phyloP scores from a whole-genome alignment of 2,888 invertebrate genomes.

The Sisyra nigra region DNA sequence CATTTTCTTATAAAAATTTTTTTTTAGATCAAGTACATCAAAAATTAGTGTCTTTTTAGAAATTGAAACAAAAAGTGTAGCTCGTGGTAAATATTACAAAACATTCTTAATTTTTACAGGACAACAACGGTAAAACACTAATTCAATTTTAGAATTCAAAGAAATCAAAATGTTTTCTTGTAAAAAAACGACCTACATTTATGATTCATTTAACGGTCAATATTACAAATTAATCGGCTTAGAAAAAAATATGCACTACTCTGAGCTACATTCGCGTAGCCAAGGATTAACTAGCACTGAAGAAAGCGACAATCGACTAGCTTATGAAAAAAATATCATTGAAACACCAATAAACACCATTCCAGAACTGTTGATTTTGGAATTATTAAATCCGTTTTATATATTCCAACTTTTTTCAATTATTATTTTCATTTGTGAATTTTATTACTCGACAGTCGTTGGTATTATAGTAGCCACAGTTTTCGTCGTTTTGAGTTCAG shows the following conservation, averaged over 20 bases:
- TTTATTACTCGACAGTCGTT: conserved; percentile 81
- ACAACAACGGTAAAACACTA: background rate
- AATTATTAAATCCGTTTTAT: conserved; percentile 88
- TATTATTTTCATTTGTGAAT: conserved; percentile 74
- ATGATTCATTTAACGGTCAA: conserved; percentile 50
- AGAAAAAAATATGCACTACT: conserved; percentile 47
- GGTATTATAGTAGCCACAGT: conserved; percentile 75
- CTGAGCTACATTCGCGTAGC: conserved; percentile 40
- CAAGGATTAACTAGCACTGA: conserved; percentile 40
- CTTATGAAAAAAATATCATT: conserved; percentile 76
- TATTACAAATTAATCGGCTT: conserved; percentile 60
- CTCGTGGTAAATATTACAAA: conserved; percentile 18
- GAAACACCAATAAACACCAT: conserved; percentile 61
- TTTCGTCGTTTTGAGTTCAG: conserved; percentile 64
- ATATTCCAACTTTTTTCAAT: conserved; percentile 89
- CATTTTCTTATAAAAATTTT: conserved; percentile 16
- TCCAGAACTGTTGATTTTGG: conserved; percentile 54
- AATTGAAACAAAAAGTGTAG: too few species aligned
- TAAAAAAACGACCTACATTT: conserved; percentile 70
- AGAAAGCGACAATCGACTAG: conserved; percentile 50
- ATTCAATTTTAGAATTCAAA: background rate
- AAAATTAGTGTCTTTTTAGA: background rate
- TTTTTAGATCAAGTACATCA: background rate
- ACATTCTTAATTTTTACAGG: conserved; percentile 21
- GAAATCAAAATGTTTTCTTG: conserved; percentile 48